Evolutionary conservation across 1,140 invertebrate genomes (phyloP).

Genomic region (Drosophila mayri): DNA sequence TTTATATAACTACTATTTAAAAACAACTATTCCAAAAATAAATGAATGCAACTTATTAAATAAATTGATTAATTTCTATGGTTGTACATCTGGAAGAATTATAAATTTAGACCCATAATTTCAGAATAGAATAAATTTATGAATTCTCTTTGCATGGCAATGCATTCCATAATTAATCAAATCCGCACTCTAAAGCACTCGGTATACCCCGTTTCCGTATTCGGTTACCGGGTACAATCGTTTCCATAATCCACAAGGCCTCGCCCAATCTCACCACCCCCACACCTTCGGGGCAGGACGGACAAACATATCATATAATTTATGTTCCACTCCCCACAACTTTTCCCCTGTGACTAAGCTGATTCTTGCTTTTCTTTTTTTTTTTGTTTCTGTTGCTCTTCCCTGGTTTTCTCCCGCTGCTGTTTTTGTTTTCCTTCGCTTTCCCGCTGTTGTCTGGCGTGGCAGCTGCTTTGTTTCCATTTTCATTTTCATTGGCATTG

Average conservation of each 20-base stretch:
- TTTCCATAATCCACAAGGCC: conserved; percentile 68
- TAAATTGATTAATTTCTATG: too few relatives aligned
- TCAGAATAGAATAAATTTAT: neutral
- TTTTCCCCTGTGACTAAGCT: conserved; percentile 57
- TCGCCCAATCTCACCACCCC: conserved; percentile 39
- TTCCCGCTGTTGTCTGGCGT: conserved; percentile 16
- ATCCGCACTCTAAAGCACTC: neutral
- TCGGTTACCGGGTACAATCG: conserved; percentile 40
- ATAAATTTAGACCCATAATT: neutral
- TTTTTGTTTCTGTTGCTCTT: conserved; percentile 16
- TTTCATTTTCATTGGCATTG: conserved; percentile 74
- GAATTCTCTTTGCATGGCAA: neutral
- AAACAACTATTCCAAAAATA: neutral
- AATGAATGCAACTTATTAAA: too few relatives aligned
- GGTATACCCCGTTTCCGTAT: conserved; percentile 19
- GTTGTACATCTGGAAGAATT: neutral
- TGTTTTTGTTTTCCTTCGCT: conserved; percentile 14
- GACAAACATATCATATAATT: conserved; percentile 69
- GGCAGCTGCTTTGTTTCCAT: conserved; percentile 77
- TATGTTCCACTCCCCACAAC: conserved; percentile 43
- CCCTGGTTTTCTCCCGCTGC: conserved; percentile 17
- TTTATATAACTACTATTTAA: neutral
- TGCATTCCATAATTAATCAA: neutral
- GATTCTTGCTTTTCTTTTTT: conserved; percentile 37
- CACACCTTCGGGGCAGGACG: conserved; percentile 27